phyloP scores from a whole-genome alignment of 2,113 vertebrate species.

The Microtus oregoni region DNA sequence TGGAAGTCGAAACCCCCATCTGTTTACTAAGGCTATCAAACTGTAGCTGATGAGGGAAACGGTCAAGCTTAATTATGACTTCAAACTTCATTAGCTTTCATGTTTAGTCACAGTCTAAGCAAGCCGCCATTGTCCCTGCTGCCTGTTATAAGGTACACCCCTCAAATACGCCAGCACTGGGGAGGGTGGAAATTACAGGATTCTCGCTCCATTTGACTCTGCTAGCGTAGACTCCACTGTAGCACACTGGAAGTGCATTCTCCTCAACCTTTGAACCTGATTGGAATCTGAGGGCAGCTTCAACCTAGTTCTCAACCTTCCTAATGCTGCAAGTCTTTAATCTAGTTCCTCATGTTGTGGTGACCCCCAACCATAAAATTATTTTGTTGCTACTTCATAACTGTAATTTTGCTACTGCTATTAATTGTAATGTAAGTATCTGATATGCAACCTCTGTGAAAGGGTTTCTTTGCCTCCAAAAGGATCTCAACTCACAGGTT shows the following conservation, averaged over 20 bases:
- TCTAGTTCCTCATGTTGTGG: neutral
- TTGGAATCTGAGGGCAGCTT: neutral
- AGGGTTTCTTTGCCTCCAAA: neutral
- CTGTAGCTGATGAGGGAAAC: neutral
- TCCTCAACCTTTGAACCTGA: neutral
- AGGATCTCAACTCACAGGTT: neutral
- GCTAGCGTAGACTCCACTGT: neutral
- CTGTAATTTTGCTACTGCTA: neutral
- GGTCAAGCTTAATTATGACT: neutral
- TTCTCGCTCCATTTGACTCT: neutral
- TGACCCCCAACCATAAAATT: neutral
- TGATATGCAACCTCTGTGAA: neutral
- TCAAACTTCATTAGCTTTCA: neutral
- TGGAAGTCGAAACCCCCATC: neutral
- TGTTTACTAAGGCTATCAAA: neutral
- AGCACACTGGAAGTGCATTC: neutral
- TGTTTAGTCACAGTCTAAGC: neutral
- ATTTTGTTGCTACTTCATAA: neutral
- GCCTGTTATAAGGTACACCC: neutral
- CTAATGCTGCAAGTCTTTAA: neutral
- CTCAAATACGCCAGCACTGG: neutral
- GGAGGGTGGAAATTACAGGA: neutral
- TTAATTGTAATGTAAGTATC: neutral
- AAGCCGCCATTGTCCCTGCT: neutral
- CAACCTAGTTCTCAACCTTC: neutral